Base-by-base conservation (phyloP, 2,113 vertebrate genomes). In the Phyllostomus hastatus region DNA sequence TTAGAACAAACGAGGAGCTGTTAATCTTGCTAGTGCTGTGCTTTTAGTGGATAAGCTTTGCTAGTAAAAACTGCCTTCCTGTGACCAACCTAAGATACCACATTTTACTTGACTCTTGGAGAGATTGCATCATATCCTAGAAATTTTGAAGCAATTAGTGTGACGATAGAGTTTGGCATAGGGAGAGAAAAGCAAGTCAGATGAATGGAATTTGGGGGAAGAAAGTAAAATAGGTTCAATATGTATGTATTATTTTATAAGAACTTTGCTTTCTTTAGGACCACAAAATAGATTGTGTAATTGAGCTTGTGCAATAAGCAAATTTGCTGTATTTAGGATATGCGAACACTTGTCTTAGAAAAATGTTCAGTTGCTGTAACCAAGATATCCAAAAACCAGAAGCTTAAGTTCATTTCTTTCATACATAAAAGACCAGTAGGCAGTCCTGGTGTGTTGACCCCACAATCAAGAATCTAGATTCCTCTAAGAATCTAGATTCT, bases 21-120 rank as follows among this genome's bases (percentile, higher is more conserved):
- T 31, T 52, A 7, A 28, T 48, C n/a, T 94, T 89, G 31, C 35
- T 2, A 81, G 43, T 33, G 10, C 20, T 41, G 0, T 54, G 59
- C 31, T n/a, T 11, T 2, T 67, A 16, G 20, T 31, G 10, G 35
- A 14, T 88, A 24, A 91, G 1, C n/a, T 61, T 57, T 50, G 28
- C 59, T 94, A 8, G 33, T 83, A 41, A 93, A 79, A 88, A 61
- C 88, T 91, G 70, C 81, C 89, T 69, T 90, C 89, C 41, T 31
- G 79, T 92, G 94, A 75, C 85, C 48, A 38, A 10, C 10, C 76
- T 66, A 17, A 46, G 67, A 35, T n/a, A n/a, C 7, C 11, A 31
- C 5, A 11, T 48, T 83, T 90, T 87, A 24, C 50, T 54, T 59
- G 69, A 14, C 28, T 81, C 35, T 67, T 46, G 31, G 52, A 75